Evolutionary conservation across 2,113 vertebrate genomes (phyloP), one percentile per base, ranked within the genome.

Genomic region (Uropsilus gracilis): DNA sequence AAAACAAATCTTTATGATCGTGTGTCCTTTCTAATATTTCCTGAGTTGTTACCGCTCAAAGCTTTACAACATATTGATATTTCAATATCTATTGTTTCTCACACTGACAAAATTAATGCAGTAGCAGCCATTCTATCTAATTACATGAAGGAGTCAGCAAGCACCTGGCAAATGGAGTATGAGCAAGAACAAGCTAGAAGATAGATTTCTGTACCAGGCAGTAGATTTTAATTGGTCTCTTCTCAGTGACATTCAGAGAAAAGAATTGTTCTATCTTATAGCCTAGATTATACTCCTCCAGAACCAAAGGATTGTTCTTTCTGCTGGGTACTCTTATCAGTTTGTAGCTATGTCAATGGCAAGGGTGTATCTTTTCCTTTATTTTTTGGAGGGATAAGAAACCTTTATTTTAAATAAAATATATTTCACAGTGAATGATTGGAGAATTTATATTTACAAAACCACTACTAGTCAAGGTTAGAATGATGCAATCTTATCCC

Each of bases 361-460:
- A 83, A 76, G 17, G 1, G 3, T 75, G 28, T 10, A 32, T 71
- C 32, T 72, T 71, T 86, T 34, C 12, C 6, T 63, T 78, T 13
- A 64, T 80, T 94, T 61, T 71, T 28, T 69, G 32, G 53, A 30
- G 2, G 24, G 17, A 32, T 77, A 18, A 77, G 72, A 77, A 72
- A 18, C 46, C 18, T 89, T 75, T 46, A 57, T 64, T 91, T 57
- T 73, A 95, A 85, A 91, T 75, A 39, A 78, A 59, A 24, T 34
- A 10, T 5, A 8, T 55, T 6, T 39, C 44, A 24, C n/a, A 50
- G 10, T 32, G 12, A 69, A 32, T 68, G 30, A 26, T 53, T 48
- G 11, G 37, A 75, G 17, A 76, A 28, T 80, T 14, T 69, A 71
- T 8, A 64, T 12, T 16, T 50, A 22, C 39, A 24, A 34, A 61